Evolutionary conservation across 2,888 invertebrate genomes (phyloP), one percentile per base, ranked within the genome.

Genomic region (Trachelus tabidus): DNA sequence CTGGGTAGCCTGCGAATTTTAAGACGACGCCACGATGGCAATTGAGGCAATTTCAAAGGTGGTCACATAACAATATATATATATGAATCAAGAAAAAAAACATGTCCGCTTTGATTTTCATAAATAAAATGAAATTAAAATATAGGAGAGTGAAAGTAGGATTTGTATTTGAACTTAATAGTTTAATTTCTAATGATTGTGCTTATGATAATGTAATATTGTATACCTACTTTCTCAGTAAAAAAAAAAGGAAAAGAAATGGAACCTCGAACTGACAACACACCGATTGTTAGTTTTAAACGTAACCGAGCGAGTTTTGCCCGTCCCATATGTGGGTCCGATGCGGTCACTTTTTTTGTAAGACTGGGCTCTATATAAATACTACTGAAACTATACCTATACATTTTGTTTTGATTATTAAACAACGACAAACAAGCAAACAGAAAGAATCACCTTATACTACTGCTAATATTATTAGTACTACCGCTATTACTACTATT

Each of bases 331-430:
- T 23, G 71, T 34, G 71, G 87, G 88, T 89, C 89, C 87, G 87
- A 90, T 90, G 89, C 90, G 90, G 88, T 91, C 88, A 91, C 83
- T 87, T 83, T 86, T 89, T 90, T 91, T 91, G 91, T 91, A 91
- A 91, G 91, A 91, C 91, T 91, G 91, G 91, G 91, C 91, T 90
- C 89, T 90, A 90, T 90, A 91, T 91, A 91, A 91, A 91, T 90
- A 90, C 87, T 90, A 89, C 87, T 90, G 88, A 91, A 91, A 90
- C 90, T 89, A 87, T 89, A 87, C 85, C 84, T 86, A 85, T 89
- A 86, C 81, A 84, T 90, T 89, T 91, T 90, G 87, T 90, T 86
- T 85, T 87, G 82, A 89, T 90, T 88, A 89, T 88, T 88, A 81
- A 85, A 87, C 56, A 56, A 56, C 23, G 56, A 23, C 56, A 56